Percentiles rank a stretch among this genome's conserved stretches.
These are phyloP conservation scores for Agonopterix arenella DNA, from an alignment of 2,888 invertebrate genomes.

Conservation along the genomic window DNA sequence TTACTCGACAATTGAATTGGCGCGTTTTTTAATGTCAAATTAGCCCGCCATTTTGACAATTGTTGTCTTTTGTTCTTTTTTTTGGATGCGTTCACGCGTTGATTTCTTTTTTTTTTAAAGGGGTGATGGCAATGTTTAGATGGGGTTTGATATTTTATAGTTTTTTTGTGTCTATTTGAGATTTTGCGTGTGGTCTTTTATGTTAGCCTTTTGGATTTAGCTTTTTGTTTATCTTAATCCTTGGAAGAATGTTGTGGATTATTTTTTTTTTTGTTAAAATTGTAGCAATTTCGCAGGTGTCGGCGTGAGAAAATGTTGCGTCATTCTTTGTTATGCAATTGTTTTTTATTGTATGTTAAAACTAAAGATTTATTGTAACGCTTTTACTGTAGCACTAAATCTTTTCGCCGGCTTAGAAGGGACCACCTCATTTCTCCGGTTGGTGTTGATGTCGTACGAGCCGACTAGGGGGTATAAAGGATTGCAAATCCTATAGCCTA, in stretches of 20 bases:
- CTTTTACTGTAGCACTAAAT: too few relatives aligned
- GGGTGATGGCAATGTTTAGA: conserved; percentile 44
- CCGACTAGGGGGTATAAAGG: too few relatives aligned
- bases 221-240: conserved; percentile 30
- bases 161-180: conserved; percentile 22
- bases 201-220: conserved; percentile 31
- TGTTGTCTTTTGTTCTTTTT: conserved; percentile 47
- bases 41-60: conserved; percentile 61
- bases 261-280: conserved; percentile 13
- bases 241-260: conserved; percentile 27
- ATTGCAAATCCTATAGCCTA: too few relatives aligned
- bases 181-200: conserved; percentile 46
- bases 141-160: conserved; percentile 18
- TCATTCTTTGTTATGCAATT: too few relatives aligned
- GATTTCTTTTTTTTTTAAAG: conserved; percentile 45
- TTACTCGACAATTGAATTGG: conserved; percentile 66
- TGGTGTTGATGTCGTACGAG: too few relatives aligned
- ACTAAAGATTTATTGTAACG: too few relatives aligned
- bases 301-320: conserved; percentile 26
- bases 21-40: conserved; percentile 73
- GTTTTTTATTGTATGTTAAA: too few relatives aligned
- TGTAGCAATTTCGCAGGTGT: conserved; percentile 23
- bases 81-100: conserved; percentile 60
- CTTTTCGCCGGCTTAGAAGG: too few relatives aligned
- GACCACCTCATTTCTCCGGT: too few relatives aligned